Evolutionary conservation across 2,888 invertebrate species (phyloP).

Genomic region (Dioctria rufipes): DNA sequence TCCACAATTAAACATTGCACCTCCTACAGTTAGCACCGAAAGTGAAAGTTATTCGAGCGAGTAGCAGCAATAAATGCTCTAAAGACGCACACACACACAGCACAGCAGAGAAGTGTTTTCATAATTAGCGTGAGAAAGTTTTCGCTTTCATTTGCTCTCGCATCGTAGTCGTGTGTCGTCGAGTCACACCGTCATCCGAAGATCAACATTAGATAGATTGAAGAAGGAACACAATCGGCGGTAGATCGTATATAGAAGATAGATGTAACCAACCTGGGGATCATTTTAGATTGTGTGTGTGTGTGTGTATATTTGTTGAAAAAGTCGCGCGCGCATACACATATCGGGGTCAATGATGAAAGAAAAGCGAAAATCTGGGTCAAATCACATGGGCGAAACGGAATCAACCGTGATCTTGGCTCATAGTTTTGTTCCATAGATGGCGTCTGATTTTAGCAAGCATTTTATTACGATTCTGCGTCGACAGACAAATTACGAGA

Average conservation of each 20-base stretch:
- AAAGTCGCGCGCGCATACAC: not conserved
- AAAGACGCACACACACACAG: not conserved
- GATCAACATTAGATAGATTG: constrained; percentile 18
- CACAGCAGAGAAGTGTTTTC: not conserved
- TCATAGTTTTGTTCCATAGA: not conserved
- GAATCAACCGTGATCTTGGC: constrained; percentile 15
- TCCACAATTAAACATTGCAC: not conserved
- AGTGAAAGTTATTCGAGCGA: constrained; percentile 23
- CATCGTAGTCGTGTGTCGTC: not conserved
- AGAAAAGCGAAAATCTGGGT: constrained; percentile 44
- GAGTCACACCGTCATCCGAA: no score
- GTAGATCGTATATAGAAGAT: not conserved
- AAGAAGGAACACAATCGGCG: not conserved
- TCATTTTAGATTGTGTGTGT: not conserved
- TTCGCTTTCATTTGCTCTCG: constrained; percentile 7
- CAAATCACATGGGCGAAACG: constrained; percentile 36
- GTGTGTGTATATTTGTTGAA: not conserved
- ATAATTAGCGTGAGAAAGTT: constrained; percentile 32
- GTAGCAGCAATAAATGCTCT: no score
- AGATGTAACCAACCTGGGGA: not conserved
- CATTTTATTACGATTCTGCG: not conserved
- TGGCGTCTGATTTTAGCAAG: not conserved
- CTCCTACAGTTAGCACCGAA: not conserved
- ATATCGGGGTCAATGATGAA: constrained; percentile 43
- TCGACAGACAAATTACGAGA: not conserved